Evolutionary conservation across 2,888 invertebrate species (phyloP), one percentile per base, ranked within the genome.

Genomic region (Orthonychiurus folsomi): DNA sequence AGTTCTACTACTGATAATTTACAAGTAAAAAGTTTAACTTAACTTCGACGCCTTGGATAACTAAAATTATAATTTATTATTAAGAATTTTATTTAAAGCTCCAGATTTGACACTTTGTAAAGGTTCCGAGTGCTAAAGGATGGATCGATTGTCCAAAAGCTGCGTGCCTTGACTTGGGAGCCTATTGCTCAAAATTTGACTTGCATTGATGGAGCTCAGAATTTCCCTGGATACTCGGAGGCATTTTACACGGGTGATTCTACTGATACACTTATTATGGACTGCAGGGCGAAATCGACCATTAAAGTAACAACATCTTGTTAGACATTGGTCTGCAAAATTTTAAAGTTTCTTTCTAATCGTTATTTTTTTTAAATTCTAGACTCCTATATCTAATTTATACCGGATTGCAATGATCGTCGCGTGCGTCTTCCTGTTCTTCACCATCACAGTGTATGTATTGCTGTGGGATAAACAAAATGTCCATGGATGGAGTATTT

Each of bases 391-490:
- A 21, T 59, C 59, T 3, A 59, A 50, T 23, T 20, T 71, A 25
- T 72, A 72, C 53, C 69, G 66, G 24, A 56, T 65, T 1, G 66
- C 66, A 5, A 67, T 72, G 69, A 55, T 69, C 1, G 56, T 70
- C 27, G 67, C 70, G 2, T 67, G 68, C 2, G 56, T 67, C 25
- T 72, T 72, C 56, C 65, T 70, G 9, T 56, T 70, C 2, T 52
- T 71, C 23, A 72, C 71, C 15, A 59, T 72, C n/a, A 60, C 63
- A 12, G 69, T 71, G 1, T 71, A 70, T 53, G 52, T 63, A 21
- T 53, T 70, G 1, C 62, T 72, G 1, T 70, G 68, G 69, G 72
- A 72, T 26, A 67, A 67, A 37, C 67, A 70, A 56, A 69, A 69
- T 53, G 66, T 71, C 2, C 70, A 70, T 27, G 66, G 69, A 18